Evolutionary conservation across 1,140 invertebrate species (phyloP), one percentile per base, ranked within the genome.

Genomic region (Andrena cerasifolii): DNA sequence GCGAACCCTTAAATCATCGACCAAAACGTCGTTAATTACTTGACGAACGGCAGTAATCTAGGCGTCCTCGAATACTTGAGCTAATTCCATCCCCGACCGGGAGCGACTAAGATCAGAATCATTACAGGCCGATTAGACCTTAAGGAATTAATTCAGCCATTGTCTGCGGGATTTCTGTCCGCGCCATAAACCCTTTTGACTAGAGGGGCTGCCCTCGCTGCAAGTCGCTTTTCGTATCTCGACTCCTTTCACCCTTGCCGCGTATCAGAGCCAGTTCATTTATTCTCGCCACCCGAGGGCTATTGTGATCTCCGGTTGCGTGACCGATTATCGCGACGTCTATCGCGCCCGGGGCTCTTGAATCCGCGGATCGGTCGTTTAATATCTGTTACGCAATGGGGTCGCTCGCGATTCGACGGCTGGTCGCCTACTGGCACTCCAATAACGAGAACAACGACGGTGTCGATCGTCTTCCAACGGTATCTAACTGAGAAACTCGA

Each of bases 131-230:
- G 86, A 90, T 88, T 89, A 87, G 87, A 85, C 84, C 84, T 88
- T 80, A 83, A 84, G 88, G 87, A 88, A 89, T 90, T 89, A 90
- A 89, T 89, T 88, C 88, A 84, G 58, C 84, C 80, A 90, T 90
- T 90, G 89, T 90, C 87, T 89, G 85, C 66, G 80, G 87, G 82
- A 85, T 88, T 88, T 88, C 84, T 84, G 85, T 90, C 82, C 88
- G 85, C 87, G 80, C 89, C 89, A 90, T 90, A 89, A 89, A 89
- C 87, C 88, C 88, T 88, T 89, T 90, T 89, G 87, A 89, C 81
- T 78, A 83, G 82, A 45, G 45, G 65, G 87, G 77, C 31, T 73
- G 79, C 80, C 79, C 83, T 77, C 80, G 73, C 71, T 10, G 82
- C 82, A 67, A 51, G 33, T 63, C 82, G 51, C 58, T 76, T 58